Base-by-base conservation (phyloP, 2,113 vertebrate species). In the Malurus melanocephalus region DNA sequence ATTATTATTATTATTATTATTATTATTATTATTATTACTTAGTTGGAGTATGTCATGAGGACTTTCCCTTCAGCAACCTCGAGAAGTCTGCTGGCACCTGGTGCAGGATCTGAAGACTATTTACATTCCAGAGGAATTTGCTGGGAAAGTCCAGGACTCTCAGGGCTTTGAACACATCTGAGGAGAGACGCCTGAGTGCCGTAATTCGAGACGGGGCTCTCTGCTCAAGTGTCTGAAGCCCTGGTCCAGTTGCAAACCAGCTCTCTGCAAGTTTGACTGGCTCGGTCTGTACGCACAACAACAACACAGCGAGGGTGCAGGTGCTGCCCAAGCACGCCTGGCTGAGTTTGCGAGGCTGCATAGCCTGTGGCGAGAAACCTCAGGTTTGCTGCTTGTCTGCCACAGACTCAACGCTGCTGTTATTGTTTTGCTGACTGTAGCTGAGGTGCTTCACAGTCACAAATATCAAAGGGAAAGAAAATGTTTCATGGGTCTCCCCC, bases 121-220 rank as follows among this genome's bases (percentile, higher is more conserved):
- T 97, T 97, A 95, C 96, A 96, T 97, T 97, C 96, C 96, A 95
- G 42, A 92, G 95, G 96, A 97, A 97, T 96, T 90, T 94, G 77
- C 95, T 96, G 97, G 97, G 97, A 96, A 98, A 96, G 93, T 97
- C 97, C 97, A 96, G 96, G 94, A 95, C 80, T 94, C 91, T 94
- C 69, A 23, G 65, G 76, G 72, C 93, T 97, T 95, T 94, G 92
- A 95, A 96, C 94, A 91, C 71, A 87, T 95, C 94, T 95, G 85
- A 87, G 93, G 91, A 90, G 86, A 95, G 95, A 93, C 1, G 56
- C 46, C 55, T 68, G 75, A 89, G 15, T 90, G 57, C 60, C 0
- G 13, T 87, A 94, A 87, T 28, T 22, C 0, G 73, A 93, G 90
- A 57, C 13, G 56, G 27, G n/a, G 17, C n/a, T 73, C 62, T 85